These are phyloP conservation scores for Leptinotarsa defecta DNA, from an alignment of 1,140 invertebrate species.

Conservation along the genomic window DNA sequence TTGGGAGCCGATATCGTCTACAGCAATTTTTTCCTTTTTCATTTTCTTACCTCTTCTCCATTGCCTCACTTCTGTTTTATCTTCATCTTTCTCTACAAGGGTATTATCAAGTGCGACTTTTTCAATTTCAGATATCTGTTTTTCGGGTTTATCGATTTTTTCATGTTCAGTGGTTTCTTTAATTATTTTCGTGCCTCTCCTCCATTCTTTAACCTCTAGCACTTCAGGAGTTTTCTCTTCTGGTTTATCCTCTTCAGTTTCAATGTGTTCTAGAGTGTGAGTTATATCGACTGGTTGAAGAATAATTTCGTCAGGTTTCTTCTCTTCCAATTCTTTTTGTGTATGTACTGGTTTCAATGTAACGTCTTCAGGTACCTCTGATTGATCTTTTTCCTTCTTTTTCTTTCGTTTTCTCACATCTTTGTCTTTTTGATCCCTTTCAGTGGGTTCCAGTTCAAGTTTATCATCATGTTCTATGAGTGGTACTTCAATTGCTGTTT, in stretches of 20 bases:
- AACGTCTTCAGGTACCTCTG: not conserved
- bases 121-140: constrained; percentile 12
- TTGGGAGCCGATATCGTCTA: too few relatives aligned
- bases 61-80: not conserved
- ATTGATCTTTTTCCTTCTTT: constrained; percentile 33
- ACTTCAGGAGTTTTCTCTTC: constrained; percentile 38
- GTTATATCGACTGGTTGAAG: constrained; percentile 39
- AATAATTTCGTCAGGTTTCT: constrained; percentile 46
- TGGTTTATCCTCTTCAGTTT: constrained; percentile 30
- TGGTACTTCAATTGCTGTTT: constrained; percentile 33
- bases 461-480: constrained; percentile 46
- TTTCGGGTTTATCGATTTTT: constrained; percentile 32
- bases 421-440: constrained; percentile 21
- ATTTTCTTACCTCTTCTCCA: too few relatives aligned
- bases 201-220: constrained; percentile 44
- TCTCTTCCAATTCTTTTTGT: constrained; percentile 35
- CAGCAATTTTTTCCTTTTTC: too few relatives aligned
- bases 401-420: constrained; percentile 18
- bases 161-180: not conserved
- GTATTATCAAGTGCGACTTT: not conserved
- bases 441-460: constrained; percentile 43
- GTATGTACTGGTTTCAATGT: constrained; percentile 30
- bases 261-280: too few relatives aligned
- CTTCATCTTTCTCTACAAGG: not conserved
- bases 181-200: constrained; percentile 37